A percentile compares a stretch with the other conserved stretches of the same genome.
Conservation (phyloP, 2,888 invertebrate species). For the Scaptomyza polygonia region DNA sequence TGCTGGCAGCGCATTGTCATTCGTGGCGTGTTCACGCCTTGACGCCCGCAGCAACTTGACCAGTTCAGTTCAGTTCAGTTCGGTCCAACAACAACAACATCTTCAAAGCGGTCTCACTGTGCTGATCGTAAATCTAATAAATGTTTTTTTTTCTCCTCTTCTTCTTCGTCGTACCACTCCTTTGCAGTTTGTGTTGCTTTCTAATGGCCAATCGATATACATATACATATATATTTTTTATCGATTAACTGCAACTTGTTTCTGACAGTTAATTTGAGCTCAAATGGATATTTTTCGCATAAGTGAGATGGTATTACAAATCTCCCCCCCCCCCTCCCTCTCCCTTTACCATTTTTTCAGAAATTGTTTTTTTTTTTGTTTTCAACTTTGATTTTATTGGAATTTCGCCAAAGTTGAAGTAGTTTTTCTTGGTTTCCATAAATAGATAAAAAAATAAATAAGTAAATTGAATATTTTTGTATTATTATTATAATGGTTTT, state of each 20-base stretch:
- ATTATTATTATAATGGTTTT: too few species aligned
- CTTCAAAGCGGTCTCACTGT: conserved; percentile 63
- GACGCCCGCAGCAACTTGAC: conserved; percentile 68
- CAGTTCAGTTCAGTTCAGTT: conserved; percentile 13
- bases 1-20: conserved; percentile 67
- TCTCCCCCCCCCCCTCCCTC: too few species aligned
- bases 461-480: too few species aligned
- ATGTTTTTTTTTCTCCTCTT: conserved; percentile 36
- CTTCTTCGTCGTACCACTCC: neutral
- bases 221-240: conserved; percentile 27
- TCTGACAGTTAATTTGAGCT: conserved; percentile 11
- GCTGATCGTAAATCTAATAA: conserved; percentile 81
- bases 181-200: conserved; percentile 8
- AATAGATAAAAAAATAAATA: too few species aligned
- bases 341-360: too few species aligned
- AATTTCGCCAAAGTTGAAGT: too few species aligned
- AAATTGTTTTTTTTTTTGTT: too few species aligned
- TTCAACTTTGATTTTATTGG: too few species aligned
- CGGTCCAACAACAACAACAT: conserved; percentile 34
- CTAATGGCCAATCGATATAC: conserved; percentile 31
- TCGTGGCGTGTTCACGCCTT: conserved; percentile 81
- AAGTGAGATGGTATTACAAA: neutral
- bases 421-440: too few species aligned
- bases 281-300: neutral
- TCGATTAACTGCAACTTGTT: conserved; percentile 19